Evolutionary conservation across 2,113 vertebrate species (phyloP).

Genomic region (Oreochromis niloticus): DNA sequence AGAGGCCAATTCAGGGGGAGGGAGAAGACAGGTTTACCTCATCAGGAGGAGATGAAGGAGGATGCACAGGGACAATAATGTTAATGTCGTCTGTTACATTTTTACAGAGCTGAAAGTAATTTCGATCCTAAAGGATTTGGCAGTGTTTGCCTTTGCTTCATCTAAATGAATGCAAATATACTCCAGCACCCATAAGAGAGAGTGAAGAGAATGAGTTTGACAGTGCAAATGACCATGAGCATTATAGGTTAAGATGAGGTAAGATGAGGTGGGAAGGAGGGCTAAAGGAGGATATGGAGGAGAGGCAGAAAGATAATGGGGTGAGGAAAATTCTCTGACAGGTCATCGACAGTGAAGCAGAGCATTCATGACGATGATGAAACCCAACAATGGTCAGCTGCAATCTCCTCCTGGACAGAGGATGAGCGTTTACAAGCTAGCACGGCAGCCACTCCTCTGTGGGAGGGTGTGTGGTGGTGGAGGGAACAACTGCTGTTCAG

Average conservation of each 20-base stretch:
- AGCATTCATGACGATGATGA: slow-evolving; percentile 34
- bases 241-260: background rate
- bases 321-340: slow-evolving; percentile 25
- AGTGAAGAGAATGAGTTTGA: slow-evolving; percentile 3
- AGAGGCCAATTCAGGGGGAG: background rate
- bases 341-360: slow-evolving; percentile 8
- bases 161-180: background rate
- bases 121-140: background rate
- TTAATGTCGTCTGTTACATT: background rate
- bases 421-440: background rate
- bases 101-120: background rate
- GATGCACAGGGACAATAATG: background rate
- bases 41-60: background rate
- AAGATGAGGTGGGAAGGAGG: background rate
- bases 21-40: background rate
- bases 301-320: slow-evolving; percentile 16
- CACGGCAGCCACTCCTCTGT: background rate
- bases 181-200: background rate
- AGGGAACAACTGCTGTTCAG: background rate
- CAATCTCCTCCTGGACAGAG: slow-evolving; percentile 33
- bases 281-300: background rate
- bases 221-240: background rate
- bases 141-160: background rate
- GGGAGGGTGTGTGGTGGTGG: background rate
- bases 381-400: slow-evolving; percentile 50